Evolutionary conservation across 2,797 vertebrate genomes (phyloP), one percentile per base, ranked within the genome.

Genomic region (Mormyrus hasselquistii): DNA sequence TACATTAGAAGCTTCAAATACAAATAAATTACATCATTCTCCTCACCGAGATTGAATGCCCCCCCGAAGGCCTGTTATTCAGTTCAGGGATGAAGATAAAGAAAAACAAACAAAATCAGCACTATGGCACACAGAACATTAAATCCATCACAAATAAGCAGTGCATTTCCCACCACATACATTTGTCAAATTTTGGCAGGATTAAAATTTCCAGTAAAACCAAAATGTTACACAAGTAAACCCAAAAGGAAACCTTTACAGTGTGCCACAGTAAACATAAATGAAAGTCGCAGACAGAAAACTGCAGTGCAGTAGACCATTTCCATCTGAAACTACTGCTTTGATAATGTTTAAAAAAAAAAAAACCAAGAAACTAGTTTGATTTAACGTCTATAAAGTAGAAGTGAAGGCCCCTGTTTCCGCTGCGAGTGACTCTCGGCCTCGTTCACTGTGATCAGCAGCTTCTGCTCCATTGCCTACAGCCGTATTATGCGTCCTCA

Each of bases 1-100:
- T 96, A 95, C 87, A 94, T 92, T 92, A 93, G 89, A 93, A 93
- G 93, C 90, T 93, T 91, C 93, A 92, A 94, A 92, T 94, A 94
- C 93, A 92, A 96, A 96, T 96, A 97, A 96, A 96, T 96, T 95
- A 96, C 90, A 50, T 90, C 41, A 82, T 89, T 93, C 82, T 91
- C 89, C 25, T 83, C 79, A 91, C 92, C 88, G 86, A 90, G 91
- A 92, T 91, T 90, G 92, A 94, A 90, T 91, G 69, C 69, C 52
- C 7, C n/a, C 19, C 55, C 89, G 79, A 90, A 52, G 53, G 83
- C 82, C 84, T 62, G 62, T 53, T 88, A 82, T 6, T 50, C 41
- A 49, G 19, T 50, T 65, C 7, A 62, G 38, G 38, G 25, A 57
- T 87, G 79, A 92, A 59, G 59, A 44, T 6, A 2, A 41, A 41